Percentiles rank a stretch among this genome's conserved stretches.
Evolutionary conservation across 2,797 vertebrate species (phyloP).

Genomic region (Enteromius unitaeniatus): DNA sequence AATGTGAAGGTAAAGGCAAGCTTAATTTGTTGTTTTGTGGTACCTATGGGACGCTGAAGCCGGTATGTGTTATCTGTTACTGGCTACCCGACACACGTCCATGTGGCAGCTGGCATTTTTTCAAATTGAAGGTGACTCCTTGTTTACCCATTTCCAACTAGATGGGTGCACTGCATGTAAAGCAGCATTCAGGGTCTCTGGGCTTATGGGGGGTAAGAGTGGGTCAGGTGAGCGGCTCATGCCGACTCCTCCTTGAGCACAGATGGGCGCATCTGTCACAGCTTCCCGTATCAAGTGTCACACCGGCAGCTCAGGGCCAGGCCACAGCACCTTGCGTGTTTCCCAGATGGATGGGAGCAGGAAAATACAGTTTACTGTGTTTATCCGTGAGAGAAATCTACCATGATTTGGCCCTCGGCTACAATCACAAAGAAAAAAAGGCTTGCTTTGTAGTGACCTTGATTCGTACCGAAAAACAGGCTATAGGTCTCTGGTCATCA

Average conservation of each 20-base stretch:
- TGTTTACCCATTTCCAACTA: conserved; percentile 48
- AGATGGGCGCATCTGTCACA: conserved; percentile 73
- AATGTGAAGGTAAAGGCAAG: not conserved
- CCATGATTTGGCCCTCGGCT: conserved; percentile 39
- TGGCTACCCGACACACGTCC: conserved; percentile 10
- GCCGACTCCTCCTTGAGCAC: conserved; percentile 56
- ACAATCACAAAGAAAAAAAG: conserved; percentile 2
- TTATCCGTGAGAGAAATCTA: conserved; percentile 41
- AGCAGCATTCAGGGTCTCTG: conserved; percentile 45
- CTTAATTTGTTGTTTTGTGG: conserved; percentile 11
- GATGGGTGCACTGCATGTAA: conserved; percentile 44
- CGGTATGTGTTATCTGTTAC: conserved; percentile 24
- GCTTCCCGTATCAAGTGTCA: conserved; percentile 64
- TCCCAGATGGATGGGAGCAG: conserved; percentile 17
- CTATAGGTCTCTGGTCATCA: conserved; percentile 47
- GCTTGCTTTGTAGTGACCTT: conserved; percentile 53
- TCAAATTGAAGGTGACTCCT: conserved; percentile 47
- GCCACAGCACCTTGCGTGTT: not conserved
- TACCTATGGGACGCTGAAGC: not conserved
- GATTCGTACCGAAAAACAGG: conserved; percentile 13
- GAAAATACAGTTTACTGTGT: conserved; percentile 10
- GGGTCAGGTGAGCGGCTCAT: conserved; percentile 71
- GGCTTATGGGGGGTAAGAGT: conserved; percentile 56
- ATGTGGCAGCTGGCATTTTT: conserved; percentile 36
- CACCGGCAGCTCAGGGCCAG: conserved; percentile 15